Evolutionary conservation across 2,888 invertebrate species (phyloP).

Genomic region (Drosophila quinaria): DNA sequence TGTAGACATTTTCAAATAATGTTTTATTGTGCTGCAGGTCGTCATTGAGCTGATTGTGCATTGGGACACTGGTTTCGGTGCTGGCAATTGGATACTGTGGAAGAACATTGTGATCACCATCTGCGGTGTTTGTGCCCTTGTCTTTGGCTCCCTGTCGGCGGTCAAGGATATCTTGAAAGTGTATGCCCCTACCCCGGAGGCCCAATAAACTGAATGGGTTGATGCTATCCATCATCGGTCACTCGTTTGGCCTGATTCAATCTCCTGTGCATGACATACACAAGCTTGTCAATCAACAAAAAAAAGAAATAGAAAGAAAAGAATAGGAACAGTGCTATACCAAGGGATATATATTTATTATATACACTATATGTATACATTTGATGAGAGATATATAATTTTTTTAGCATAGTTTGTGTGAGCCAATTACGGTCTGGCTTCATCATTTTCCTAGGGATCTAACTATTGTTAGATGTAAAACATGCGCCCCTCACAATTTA

Average conservation of each 20-base stretch:
- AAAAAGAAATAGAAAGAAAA: neutral
- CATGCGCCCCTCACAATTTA: slow-evolving; percentile 38
- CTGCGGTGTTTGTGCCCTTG: slow-evolving; percentile 92
- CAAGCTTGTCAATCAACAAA: neutral
- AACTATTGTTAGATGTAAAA: slow-evolving; percentile 82
- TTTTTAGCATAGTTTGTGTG: slow-evolving; percentile 56
- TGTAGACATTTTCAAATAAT: neutral
- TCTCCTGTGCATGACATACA: slow-evolving; percentile 42
- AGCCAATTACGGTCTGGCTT: slow-evolving; percentile 24
- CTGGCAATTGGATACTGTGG: slow-evolving; percentile 90
- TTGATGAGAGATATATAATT: slow-evolving; percentile 38
- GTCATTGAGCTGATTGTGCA: slow-evolving; percentile 94
- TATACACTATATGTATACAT: slow-evolving; percentile 53
- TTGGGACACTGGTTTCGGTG: slow-evolving; percentile 94
- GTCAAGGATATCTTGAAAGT: slow-evolving; percentile 87
- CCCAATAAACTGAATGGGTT: slow-evolving; percentile 40
- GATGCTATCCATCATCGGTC: neutral
- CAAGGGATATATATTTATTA: slow-evolving; percentile 72
- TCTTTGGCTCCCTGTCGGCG: slow-evolving; percentile 92
- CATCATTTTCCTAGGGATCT: slow-evolving; percentile 64
- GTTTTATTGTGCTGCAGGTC: slow-evolving; percentile 76
- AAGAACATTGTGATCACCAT: slow-evolving; percentile 92
- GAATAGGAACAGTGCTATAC: slow-evolving; percentile 55
- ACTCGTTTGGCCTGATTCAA: slow-evolving; percentile 14
- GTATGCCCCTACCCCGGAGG: slow-evolving; percentile 54